A percentile compares a stretch with the other conserved stretches of the same genome.
These are phyloP conservation scores for Philaenus spumarius DNA, from an alignment of 1,140 invertebrate species.

Conservation along the genomic window DNA sequence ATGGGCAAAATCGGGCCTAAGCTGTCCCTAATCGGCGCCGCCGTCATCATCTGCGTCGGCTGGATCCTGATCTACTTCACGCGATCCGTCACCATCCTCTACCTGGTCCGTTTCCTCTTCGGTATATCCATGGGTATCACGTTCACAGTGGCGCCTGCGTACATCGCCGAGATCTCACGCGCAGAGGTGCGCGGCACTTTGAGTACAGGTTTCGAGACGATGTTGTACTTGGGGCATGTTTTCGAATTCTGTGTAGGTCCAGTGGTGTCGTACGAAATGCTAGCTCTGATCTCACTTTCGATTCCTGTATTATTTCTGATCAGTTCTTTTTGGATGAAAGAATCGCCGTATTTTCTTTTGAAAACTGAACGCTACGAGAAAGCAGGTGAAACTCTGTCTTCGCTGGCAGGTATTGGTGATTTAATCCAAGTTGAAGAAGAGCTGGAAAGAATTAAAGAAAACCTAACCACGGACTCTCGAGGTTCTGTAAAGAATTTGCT, in stretches of 20 bases:
- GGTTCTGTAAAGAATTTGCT: constrained; percentile 41
- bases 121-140: constrained; percentile 66
- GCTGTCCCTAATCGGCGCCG: constrained; percentile 57
- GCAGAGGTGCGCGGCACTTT: constrained; percentile 25
- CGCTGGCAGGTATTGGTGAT: constrained; percentile 47
- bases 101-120: constrained; percentile 51
- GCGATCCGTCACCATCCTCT: constrained; percentile 37
- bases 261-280: constrained; percentile 54
- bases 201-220: constrained; percentile 74
- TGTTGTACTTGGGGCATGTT: constrained; percentile 69
- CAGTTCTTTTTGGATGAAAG: constrained; percentile 68
- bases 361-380: constrained; percentile 49
- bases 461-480: constrained; percentile 35
- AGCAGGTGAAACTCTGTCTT: constrained; percentile 55
- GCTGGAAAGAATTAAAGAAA: constrained; percentile 27
- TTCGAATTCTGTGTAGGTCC: constrained; percentile 69
- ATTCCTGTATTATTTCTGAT: constrained; percentile 54
- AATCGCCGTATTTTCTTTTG: constrained; percentile 67
- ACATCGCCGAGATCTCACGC: constrained; percentile 68
- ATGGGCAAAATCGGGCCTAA: constrained; percentile 69
- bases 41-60: constrained; percentile 28
- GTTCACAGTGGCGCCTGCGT: constrained; percentile 72
- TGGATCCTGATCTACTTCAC: constrained; percentile 22
- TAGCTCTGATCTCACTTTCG: constrained; percentile 55
- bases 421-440: constrained; percentile 21